A percentile compares a stretch with the other conserved stretches of the same genome.
Conservation (phyloP, 2,888 invertebrate genomes). For the Mactromeris polynyma region DNA sequence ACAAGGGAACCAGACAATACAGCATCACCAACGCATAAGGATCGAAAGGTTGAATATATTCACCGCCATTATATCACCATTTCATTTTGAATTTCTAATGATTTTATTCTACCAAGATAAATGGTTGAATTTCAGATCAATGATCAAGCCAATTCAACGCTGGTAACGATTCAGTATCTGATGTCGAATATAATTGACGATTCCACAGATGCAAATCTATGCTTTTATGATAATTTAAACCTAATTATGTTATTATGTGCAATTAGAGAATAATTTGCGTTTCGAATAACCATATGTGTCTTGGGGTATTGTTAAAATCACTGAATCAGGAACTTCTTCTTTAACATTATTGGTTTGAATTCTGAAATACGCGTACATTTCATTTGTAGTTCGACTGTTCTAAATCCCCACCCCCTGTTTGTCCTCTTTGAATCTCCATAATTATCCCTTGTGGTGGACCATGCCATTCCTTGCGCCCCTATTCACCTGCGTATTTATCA, state of each 20-base stretch:
- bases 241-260: background rate
- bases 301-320: background rate
- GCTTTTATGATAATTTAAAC: background rate
- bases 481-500: too few relatives aligned
- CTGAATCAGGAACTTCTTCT: background rate
- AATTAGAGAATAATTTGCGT: background rate
- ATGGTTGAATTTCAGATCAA: background rate
- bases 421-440: too few relatives aligned
- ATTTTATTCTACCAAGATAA: background rate
- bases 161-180: background rate
- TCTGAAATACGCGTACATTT: too few relatives aligned
- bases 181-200: background rate
- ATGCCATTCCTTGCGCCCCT: too few relatives aligned
- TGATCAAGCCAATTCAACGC: background rate
- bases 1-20: too few relatives aligned
- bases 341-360: too few relatives aligned
- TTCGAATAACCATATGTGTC: background rate
- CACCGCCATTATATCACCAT: background rate
- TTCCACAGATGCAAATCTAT: background rate
- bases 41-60: background rate
- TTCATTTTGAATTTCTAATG: background rate
- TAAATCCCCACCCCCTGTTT: too few relatives aligned
- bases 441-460: too few relatives aligned
- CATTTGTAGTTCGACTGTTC: too few relatives aligned
- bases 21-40: too few relatives aligned